Evolutionary conservation across 2,113 vertebrate species (phyloP).

Genomic region (Propithecus coquereli): DNA sequence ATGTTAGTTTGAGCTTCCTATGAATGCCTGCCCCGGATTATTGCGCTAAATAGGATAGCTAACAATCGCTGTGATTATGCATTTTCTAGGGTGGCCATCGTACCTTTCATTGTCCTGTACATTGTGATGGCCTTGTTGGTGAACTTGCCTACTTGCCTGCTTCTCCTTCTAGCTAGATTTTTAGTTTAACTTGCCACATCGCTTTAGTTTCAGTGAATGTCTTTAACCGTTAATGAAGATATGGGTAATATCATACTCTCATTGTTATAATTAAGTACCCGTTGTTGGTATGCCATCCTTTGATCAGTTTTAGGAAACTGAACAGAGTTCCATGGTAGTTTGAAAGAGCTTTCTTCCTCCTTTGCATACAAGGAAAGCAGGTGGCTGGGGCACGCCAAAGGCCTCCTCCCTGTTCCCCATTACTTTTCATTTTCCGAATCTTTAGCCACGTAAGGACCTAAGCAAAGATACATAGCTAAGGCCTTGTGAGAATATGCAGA

Average conservation of each 20-base stretch:
- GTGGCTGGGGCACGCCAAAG: background rate
- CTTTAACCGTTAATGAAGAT: background rate
- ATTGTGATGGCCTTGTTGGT: background rate
- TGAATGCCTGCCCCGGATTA: background rate
- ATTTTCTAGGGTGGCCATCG: background rate
- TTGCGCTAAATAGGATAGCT: background rate
- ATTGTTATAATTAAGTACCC: background rate
- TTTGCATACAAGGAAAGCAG: background rate
- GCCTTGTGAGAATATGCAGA: background rate
- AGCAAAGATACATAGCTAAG: background rate
- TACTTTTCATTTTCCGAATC: background rate
- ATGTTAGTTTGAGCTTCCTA: background rate
- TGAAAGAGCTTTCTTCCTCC: conserved; percentile 4
- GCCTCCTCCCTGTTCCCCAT: background rate
- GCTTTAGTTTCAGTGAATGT: background rate
- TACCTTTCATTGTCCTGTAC: background rate
- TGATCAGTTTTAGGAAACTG: conserved; percentile 1
- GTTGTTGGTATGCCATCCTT: background rate
- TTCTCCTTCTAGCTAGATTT: background rate
- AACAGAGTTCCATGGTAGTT: background rate
- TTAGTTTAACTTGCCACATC: background rate
- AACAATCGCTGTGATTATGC: background rate
- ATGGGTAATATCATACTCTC: background rate
- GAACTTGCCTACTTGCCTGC: background rate
- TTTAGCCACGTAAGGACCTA: background rate